Conservation (phyloP, 2,113 vertebrate species). For the Grammomys surdaster region DNA sequence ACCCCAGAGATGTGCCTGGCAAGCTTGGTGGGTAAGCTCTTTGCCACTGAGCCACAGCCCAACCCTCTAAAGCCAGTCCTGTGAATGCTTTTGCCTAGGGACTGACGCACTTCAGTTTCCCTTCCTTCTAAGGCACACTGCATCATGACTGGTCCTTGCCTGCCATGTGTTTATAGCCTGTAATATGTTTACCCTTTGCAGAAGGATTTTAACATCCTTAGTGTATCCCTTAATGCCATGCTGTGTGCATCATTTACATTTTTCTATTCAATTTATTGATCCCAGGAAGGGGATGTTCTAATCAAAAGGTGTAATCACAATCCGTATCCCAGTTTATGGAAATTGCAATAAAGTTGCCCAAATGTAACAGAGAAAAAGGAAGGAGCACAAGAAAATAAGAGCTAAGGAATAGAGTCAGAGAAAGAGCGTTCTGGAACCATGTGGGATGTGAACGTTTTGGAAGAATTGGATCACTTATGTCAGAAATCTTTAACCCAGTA, state of each 20-base stretch:
- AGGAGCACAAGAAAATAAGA: slow-evolving; percentile 27
- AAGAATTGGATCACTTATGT: slow-evolving; percentile 36
- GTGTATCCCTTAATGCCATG: not conserved
- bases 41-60: not conserved
- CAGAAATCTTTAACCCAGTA: slow-evolving; percentile 24
- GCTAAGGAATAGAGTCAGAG: not conserved
- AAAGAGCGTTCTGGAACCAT: not conserved
- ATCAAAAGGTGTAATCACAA: not conserved
- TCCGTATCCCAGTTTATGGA: not conserved
- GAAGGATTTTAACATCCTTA: not conserved
- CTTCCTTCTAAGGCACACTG: not conserved
- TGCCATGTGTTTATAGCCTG: not conserved
- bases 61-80: not conserved
- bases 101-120: too few species aligned
- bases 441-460: not conserved
- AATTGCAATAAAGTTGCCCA: slow-evolving; percentile 1
- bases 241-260: not conserved
- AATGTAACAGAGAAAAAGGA: slow-evolving; percentile 26
- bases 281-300: slow-evolving; percentile 34
- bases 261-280: not conserved
- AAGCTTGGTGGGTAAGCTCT: not conserved
- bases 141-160: not conserved
- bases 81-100: not conserved
- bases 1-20: not conserved
- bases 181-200: not conserved